Conservation (phyloP, 2,797 vertebrate species). For the Enoplosus armatus region DNA sequence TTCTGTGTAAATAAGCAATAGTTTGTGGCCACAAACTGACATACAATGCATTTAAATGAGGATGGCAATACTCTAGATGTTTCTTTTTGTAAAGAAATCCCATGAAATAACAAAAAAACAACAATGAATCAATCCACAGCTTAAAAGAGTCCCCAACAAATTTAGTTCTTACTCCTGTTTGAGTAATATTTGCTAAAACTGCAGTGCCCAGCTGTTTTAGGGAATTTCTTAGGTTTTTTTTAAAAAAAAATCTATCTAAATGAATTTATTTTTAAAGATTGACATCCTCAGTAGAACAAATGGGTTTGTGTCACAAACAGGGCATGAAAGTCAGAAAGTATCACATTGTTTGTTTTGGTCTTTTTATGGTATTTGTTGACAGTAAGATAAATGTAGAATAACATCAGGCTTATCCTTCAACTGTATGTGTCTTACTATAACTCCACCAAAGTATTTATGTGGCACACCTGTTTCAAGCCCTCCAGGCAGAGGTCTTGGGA, state of each 20-base stretch:
- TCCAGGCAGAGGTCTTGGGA: conserved; percentile 16
- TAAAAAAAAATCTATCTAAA: not conserved
- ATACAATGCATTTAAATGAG: not conserved
- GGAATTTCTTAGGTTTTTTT: too few relatives aligned
- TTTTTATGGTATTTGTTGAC: not conserved
- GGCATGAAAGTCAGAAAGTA: not conserved
- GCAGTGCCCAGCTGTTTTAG: not conserved
- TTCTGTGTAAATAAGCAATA: not conserved
- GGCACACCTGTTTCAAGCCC: not conserved
- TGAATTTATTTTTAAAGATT: not conserved
- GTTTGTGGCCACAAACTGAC: too few relatives aligned
- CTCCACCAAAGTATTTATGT: not conserved
- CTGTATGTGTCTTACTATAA: not conserved
- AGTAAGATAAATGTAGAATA: not conserved
- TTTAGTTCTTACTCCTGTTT: not conserved
- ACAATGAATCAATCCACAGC: not conserved
- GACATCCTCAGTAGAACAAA: not conserved
- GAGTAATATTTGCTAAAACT: not conserved
- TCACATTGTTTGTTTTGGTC: not conserved
- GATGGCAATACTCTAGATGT: not conserved
- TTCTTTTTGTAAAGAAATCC: not conserved
- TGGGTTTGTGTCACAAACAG: not conserved
- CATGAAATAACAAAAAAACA: not conserved
- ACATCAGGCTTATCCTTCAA: not conserved
- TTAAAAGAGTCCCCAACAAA: not conserved